phyloP scores from a whole-genome alignment of 2,888 invertebrate genomes.

The Sminthurinus aureus region DNA sequence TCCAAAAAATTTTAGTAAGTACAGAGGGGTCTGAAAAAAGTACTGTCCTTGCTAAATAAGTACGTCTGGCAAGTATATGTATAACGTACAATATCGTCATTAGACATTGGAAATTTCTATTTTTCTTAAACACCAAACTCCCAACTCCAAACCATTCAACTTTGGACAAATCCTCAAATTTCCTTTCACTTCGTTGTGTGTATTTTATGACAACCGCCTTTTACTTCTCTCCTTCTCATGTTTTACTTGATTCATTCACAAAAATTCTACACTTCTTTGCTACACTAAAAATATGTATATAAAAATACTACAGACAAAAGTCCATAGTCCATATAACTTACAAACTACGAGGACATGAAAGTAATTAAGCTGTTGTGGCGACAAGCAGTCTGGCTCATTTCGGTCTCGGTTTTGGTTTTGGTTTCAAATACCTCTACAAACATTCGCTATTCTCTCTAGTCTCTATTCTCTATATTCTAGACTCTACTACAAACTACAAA shows the following conservation, averaged over 20 bases:
- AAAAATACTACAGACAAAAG: background rate
- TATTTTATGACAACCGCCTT: background rate
- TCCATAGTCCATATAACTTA: background rate
- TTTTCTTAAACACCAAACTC: no score
- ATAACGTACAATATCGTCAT: no score
- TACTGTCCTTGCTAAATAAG: no score
- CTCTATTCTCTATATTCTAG: background rate
- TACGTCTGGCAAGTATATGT: no score
- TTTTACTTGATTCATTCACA: background rate
- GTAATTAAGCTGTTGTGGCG: conserved; percentile 45
- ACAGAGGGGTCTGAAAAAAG: no score
- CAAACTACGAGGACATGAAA: background rate
- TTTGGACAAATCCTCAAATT: background rate
- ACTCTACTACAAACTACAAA: background rate
- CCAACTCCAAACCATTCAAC: background rate
- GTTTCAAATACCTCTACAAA: background rate
- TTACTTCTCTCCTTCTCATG: no score
- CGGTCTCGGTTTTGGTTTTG: background rate
- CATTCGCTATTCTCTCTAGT: background rate
- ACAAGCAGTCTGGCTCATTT: conserved; percentile 55
- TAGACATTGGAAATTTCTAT: no score
- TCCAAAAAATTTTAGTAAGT: no score
- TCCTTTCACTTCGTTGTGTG: background rate
- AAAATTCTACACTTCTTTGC: background rate
- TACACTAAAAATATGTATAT: background rate